These are phyloP conservation scores for Strongylocentrotus purpuratus DNA, from an alignment of 35 echinoderm and acorn worm genomes.

Conservation along the genomic window DNA sequence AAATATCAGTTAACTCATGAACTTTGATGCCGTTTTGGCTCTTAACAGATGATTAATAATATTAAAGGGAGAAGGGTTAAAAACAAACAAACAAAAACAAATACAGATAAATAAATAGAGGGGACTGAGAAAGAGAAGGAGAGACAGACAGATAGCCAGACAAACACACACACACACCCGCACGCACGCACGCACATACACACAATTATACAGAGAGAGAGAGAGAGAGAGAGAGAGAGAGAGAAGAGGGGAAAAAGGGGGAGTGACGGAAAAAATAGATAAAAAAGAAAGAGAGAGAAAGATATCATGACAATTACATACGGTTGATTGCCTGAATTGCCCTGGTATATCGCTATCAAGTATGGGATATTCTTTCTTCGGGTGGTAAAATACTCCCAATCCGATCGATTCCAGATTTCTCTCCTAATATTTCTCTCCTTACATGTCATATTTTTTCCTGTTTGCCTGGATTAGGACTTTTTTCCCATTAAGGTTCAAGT, in stretches of 20 bases:
- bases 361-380: background rate
- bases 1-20: too few relatives aligned
- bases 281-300: background rate
- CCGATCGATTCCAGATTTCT: conserved; percentile 10
- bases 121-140: background rate
- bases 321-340: background rate
- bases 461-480: conserved; percentile 6
- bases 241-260: background rate
- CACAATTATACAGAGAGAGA: background rate
- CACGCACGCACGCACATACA: too few relatives aligned
- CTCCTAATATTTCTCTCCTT: background rate
- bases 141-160: too few relatives aligned
- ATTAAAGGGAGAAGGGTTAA: too few relatives aligned
- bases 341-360: conserved; percentile 32
- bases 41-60: too few relatives aligned
- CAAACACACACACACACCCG: too few relatives aligned
- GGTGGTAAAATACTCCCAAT: conserved; percentile 37
- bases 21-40: too few relatives aligned
- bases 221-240: background rate
- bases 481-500: conserved; percentile 31
- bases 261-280: background rate
- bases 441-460: background rate
- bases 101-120: too few relatives aligned
- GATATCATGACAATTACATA: background rate
- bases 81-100: too few relatives aligned